Conservation (phyloP, 2,888 invertebrate genomes). For the Noctuana brunneofusca region DNA sequence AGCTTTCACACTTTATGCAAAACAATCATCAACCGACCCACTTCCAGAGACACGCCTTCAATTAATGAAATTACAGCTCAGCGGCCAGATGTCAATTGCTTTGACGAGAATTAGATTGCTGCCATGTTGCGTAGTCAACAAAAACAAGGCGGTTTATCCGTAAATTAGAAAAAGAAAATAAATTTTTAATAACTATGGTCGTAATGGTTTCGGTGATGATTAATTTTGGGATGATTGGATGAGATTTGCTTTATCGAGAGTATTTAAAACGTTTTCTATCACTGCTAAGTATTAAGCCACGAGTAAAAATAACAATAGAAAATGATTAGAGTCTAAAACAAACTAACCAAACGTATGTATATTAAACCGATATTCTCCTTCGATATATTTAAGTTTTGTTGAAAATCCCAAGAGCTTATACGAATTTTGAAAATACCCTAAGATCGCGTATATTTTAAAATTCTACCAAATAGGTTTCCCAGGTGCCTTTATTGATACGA, state of each 20-base stretch:
- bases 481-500: constrained; percentile 21
- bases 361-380: background rate
- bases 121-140: constrained; percentile 3
- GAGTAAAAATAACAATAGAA: too few species aligned
- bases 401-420: background rate
- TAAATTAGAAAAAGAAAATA: background rate
- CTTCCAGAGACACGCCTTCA: constrained; percentile 11
- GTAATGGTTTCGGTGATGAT: background rate
- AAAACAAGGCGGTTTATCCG: background rate
- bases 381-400: background rate
- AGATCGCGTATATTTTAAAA: constrained; percentile 9
- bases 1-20: background rate
- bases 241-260: too few species aligned
- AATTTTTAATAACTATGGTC: background rate
- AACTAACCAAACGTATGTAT: too few species aligned
- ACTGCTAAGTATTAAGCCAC: too few species aligned
- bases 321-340: too few species aligned
- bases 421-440: background rate
- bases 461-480: constrained; percentile 1
- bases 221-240: too few species aligned
- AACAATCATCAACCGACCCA: background rate
- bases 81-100: constrained; percentile 19
- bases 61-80: constrained; percentile 12
- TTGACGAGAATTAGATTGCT: constrained; percentile 11
- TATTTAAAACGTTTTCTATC: too few species aligned